Base-by-base conservation (phyloP, 1,140 invertebrate genomes). In the Xylocopa sonorina region DNA sequence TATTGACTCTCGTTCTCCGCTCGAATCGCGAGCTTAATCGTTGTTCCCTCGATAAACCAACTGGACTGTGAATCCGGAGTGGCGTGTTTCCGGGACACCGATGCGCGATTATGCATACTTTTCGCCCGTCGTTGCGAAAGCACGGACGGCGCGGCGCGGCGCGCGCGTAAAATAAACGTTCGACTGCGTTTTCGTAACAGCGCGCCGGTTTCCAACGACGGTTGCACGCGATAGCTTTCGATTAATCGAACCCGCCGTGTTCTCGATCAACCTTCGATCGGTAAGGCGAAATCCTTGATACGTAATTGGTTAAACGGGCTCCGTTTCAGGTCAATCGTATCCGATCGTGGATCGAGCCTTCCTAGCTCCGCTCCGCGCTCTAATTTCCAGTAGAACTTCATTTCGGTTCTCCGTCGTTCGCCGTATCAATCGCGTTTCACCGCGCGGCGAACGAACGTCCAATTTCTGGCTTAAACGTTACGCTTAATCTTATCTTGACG, bases 51-150 rank as follows among this genome's bases (percentile, higher is more conserved):
- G 51, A 29, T 74, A 46, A 43, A 60, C 21, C 46, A 80, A 83
- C 69, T 84, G 71, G 83, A 83, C 63, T 66, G 63, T 72, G 60
- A 63, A 84, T 83, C 83, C 81, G 76, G 72, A 12, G 18, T 64
- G 46, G 53, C 53, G 62, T 62, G 64, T 71, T 78, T 51, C 60
- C 60, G 48, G 78, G 80, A 82, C 74, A 46, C 53, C 62, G 43
- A 51, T 57, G 48, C n/a, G 24, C 68, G 29, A 72, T 58, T 43
- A 72, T 41, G 21, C 50, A 53, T 29, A 64, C 62, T 64, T 64
- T 46, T 29, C 24, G 27, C 41, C 24, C 46, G 27, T 46, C 62
- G n/a, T 64, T 46, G 41, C 62, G 24, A 46, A 29, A 27, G 53
- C 3, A 46, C 3, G 14, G 9, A n/a, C n/a, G n/a, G n/a, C n/a